Conservation (phyloP, 2,113 vertebrate genomes). For the Bubo blakistoni region DNA sequence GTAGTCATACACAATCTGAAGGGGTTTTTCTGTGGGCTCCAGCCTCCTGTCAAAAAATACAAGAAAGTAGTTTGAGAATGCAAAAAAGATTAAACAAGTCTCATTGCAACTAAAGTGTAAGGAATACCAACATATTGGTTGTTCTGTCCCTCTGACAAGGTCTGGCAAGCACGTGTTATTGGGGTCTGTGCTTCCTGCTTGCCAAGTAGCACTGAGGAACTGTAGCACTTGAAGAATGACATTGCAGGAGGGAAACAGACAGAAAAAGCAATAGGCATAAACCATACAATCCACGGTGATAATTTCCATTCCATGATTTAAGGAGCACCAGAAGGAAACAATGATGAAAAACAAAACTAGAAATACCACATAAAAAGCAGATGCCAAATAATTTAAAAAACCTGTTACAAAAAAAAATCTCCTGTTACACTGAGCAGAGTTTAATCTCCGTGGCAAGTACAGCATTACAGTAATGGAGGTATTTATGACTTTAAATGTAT, state of each 20-base stretch:
- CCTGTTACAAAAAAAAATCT: neutral
- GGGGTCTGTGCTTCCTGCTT: neutral
- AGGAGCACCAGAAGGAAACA: neutral
- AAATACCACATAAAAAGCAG: neutral
- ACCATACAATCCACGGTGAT: neutral
- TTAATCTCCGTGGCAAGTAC: neutral
- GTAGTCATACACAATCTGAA: constrained; percentile 94
- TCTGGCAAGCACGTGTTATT: neutral
- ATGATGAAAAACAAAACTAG: neutral
- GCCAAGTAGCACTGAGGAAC: neutral
- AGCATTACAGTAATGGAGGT: neutral
- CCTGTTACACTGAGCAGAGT: neutral
- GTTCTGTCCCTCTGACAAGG: neutral
- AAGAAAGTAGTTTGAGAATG: constrained; percentile 32
- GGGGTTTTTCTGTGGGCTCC: constrained; percentile 85
- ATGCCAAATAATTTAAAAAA: neutral
- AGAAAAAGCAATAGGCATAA: neutral
- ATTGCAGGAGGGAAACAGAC: neutral
- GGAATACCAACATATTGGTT: neutral
- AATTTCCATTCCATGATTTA: neutral
- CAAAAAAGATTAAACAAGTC: neutral
- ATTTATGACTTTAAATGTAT: neutral
- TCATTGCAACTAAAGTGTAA: neutral
- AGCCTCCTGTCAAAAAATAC: constrained; percentile 80
- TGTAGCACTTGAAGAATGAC: neutral